These are phyloP conservation scores for Brachypterus glaber DNA, from an alignment of 2,888 invertebrate genomes.

Conservation along the genomic window DNA sequence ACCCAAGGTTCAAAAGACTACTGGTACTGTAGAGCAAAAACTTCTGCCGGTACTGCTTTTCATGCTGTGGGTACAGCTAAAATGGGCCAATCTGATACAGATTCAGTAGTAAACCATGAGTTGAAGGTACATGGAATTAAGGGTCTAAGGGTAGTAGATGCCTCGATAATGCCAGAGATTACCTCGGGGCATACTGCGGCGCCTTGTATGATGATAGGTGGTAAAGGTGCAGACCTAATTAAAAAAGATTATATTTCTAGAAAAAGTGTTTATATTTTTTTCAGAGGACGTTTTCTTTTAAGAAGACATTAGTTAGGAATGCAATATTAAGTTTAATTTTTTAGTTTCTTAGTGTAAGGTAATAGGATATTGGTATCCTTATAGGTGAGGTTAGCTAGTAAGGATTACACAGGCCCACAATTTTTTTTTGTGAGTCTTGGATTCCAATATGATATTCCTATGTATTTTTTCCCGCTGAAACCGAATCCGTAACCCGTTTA, in stretches of 20 bases:
- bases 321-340: too few relatives aligned
- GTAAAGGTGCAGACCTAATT: neutral
- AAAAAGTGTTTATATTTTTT: too few relatives aligned
- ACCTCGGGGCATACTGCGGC: conserved; percentile 2
- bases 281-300: too few relatives aligned
- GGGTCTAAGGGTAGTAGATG: conserved; percentile 4
- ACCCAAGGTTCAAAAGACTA: neutral
- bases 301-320: too few relatives aligned
- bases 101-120: conserved; percentile 1
- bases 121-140: conserved; percentile 4
- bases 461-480: too few relatives aligned
- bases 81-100: conserved; percentile 46
- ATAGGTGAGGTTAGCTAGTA: too few relatives aligned
- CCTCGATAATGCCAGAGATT: neutral
- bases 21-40: conserved; percentile 3
- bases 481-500: too few relatives aligned
- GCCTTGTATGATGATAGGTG: conserved; percentile 1
- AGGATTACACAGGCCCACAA: too few relatives aligned
- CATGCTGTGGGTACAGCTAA: conserved; percentile 42
- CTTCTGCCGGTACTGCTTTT: neutral
- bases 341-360: too few relatives aligned
- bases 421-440: too few relatives aligned
- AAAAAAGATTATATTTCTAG: neutral
- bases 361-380: too few relatives aligned
- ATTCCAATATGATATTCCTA: too few relatives aligned